Conservation (phyloP, 1,140 invertebrate genomes). For the Oreohelix idahoensis region DNA sequence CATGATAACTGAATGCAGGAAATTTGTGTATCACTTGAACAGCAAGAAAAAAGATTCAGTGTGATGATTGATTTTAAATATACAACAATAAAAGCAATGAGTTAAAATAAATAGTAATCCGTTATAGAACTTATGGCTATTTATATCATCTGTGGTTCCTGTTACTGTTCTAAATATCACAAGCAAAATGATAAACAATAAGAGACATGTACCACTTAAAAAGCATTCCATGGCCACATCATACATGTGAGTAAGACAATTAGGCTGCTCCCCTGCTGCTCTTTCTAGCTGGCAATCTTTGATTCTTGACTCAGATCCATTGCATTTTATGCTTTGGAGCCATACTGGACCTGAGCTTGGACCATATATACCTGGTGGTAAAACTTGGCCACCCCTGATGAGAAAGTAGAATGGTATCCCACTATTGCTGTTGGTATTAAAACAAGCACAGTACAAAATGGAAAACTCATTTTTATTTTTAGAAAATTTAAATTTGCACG, state of each 20-base stretch:
- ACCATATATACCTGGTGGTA: background rate
- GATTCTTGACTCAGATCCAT: slow-evolving; percentile 12
- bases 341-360: slow-evolving; percentile 1
- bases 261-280: background rate
- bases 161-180: too few species aligned
- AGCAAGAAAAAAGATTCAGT: too few species aligned
- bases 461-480: background rate
- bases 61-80: too few species aligned
- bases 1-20: too few species aligned
- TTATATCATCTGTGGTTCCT: too few species aligned
- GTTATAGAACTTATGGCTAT: too few species aligned
- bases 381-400: background rate
- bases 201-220: slow-evolving; percentile 8
- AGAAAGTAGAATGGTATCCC: background rate
- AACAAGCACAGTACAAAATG: too few species aligned
- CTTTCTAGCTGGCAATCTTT: background rate
- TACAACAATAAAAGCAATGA: too few species aligned
- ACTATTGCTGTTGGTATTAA: too few species aligned
- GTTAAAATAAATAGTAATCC: too few species aligned
- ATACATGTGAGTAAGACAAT: background rate
- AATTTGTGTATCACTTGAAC: too few species aligned
- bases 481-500: too few species aligned
- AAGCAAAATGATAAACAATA: background rate
- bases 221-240: slow-evolving; percentile 26
- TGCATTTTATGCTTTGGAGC: background rate